Base-by-base conservation (phyloP, 2,113 vertebrate genomes). In the Dryoscopus gambensis region DNA sequence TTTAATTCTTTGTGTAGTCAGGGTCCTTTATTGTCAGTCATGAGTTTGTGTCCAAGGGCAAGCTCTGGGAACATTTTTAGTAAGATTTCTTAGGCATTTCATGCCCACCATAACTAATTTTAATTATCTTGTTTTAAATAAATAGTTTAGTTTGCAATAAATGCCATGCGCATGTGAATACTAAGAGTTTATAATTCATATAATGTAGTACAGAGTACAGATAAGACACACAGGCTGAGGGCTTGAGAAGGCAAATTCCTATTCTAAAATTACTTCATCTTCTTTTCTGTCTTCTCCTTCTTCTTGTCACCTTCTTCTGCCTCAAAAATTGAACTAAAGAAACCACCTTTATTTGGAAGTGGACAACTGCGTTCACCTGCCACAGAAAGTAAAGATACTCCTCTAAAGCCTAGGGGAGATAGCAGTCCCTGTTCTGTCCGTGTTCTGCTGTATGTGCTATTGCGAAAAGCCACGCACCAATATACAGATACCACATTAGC, bases 71-170 rank as follows among this genome's bases (percentile, higher is more conserved):
- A 67, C 44, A 40, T 84, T 91, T 88, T 67, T 55, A 81, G 56
- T 64, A 91, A 80, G 73, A 64, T 64, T 95, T 94, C 56, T 28
- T 60, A 64, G 67, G 52, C 82, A 80, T 95, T 93, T 94, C 84
- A 90, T 85, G 67, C 78, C 52, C 68, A 86, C 78, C 47, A 73
- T 71, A 94, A 90, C 55, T 88, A 63, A 86, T 93, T 96, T 96
- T 88, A 96, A 88, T 94, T 80, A 86, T 70, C 87, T 75, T 88
- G 37, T 93, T 95, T 93, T 87, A 96, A 95, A 95, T 60, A 91
- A 94, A 84, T 81, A 70, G 49, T 93, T 96, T 92, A 88, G 52
- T 76, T 96, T 95, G 82, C 76, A 78, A 67, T 93, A 94, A 92
- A 96, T 81, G 82, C 75, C 9, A 7, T 42, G 35, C 1, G 0